A percentile compares a stretch with the other conserved stretches of the same genome.
Conservation (phyloP, 2,797 vertebrate species). For the Corythornis leucogaster region DNA sequence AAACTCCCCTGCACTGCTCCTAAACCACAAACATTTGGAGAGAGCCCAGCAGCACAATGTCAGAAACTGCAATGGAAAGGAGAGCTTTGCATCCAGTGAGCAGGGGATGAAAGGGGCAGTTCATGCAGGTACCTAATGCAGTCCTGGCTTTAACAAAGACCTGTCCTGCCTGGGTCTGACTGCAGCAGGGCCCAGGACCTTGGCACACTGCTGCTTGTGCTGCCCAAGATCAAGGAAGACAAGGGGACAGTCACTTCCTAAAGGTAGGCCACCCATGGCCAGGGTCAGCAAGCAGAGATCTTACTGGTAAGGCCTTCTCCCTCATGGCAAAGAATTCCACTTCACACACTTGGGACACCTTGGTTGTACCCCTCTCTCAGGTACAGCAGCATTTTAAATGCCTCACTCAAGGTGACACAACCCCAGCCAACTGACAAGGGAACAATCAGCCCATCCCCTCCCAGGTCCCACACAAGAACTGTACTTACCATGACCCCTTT, state of each 20-base stretch:
- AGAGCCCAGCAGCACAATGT: background rate
- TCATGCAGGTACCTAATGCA: background rate
- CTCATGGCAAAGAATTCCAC: background rate
- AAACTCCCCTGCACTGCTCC: background rate
- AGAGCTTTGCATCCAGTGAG: background rate
- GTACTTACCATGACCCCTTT: background rate
- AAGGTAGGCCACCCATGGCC: background rate
- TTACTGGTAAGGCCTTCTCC: background rate
- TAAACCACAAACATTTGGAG: background rate
- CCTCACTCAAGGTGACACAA: background rate
- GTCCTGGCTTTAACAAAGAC: background rate
- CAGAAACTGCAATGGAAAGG: background rate
- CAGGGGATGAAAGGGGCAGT: background rate
- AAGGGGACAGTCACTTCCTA: constrained; percentile 4
- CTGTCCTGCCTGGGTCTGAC: background rate
- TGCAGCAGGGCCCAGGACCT: background rate
- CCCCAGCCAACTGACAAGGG: background rate
- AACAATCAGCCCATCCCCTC: background rate
- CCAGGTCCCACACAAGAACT: background rate
- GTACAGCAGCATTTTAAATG: background rate
- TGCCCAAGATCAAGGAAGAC: constrained; percentile 33
- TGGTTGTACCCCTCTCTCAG: background rate
- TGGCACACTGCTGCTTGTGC: background rate
- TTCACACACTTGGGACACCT: background rate
- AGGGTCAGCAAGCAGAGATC: background rate